phyloP scores from a whole-genome alignment of 2,797 vertebrate species.

The Esox lucius region DNA sequence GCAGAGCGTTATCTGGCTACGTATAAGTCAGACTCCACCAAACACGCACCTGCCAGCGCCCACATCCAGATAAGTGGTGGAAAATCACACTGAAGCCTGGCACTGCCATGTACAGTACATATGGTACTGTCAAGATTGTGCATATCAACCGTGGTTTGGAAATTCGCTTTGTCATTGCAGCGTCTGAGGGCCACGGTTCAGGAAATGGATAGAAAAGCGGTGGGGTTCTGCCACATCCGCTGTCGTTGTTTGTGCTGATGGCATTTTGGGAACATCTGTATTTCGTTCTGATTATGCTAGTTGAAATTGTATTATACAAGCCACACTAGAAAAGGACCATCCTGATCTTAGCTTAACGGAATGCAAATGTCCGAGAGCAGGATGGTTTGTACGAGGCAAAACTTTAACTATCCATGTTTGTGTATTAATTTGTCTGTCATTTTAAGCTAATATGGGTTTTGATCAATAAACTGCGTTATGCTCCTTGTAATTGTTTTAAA shows the following conservation, averaged over 20 bases:
- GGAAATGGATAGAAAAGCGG: not conserved
- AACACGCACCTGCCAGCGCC: not conserved
- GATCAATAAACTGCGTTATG: too few relatives aligned
- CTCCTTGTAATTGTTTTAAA: too few relatives aligned
- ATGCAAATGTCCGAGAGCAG: too few relatives aligned
- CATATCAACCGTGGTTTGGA: not conserved
- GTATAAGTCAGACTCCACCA: not conserved
- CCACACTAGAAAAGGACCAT: not conserved
- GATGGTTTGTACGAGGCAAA: too few relatives aligned
- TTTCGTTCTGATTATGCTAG: not conserved
- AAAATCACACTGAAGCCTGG: not conserved
- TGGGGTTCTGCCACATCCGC: not conserved
- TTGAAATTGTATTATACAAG: not conserved
- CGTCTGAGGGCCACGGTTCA: not conserved
- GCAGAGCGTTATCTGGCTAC: not conserved
- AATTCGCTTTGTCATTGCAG: not conserved
- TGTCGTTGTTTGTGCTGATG: not conserved
- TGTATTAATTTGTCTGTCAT: too few relatives aligned
- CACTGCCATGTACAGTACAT: not conserved
- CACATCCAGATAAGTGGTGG: not conserved
- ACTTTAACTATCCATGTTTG: too few relatives aligned
- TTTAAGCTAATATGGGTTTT: too few relatives aligned
- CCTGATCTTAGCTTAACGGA: not conserved
- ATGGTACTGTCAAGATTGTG: not conserved
- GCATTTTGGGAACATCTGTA: not conserved